A percentile compares a stretch with the other conserved stretches of the same genome.
Conservation (phyloP, 2,113 vertebrate species). For the human (Homo sapiens) region GRCh38 chr6:25712501-25713000, state of each 20-base stretch:
- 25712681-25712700: background rate
- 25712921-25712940: background rate
- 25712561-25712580: background rate
- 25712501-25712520: slow-evolving; percentile 39
- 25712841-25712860: background rate
- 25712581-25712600: background rate
- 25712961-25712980: background rate
- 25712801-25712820: background rate
- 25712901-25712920: background rate
- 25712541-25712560: background rate
- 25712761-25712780: background rate
- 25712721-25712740: background rate
- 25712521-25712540: background rate
- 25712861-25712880: background rate
- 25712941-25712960: background rate
- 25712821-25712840: background rate
- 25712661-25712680: background rate
- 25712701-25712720: background rate
- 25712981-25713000: too few species aligned
- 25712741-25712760: background rate
- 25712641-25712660: background rate
- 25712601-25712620: background rate
- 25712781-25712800: background rate
- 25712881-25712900: background rate
- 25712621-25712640: background rate